Evolutionary conservation across 2,888 invertebrate genomes (phyloP).

Genomic region (Acleris holmiana): DNA sequence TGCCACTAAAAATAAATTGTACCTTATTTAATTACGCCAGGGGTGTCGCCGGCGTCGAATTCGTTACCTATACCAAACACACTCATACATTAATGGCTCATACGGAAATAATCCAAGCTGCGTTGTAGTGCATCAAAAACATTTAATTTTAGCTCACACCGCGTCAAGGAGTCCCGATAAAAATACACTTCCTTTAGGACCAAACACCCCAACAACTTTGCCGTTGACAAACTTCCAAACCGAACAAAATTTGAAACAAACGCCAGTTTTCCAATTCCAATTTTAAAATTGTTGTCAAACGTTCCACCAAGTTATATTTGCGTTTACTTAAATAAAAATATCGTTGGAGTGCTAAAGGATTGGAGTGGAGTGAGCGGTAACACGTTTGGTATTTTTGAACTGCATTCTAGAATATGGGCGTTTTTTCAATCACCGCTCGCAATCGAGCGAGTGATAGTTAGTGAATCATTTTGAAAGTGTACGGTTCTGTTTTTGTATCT

Average conservation of each 20-base stretch:
- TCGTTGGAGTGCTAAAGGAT: slow-evolving; percentile 4
- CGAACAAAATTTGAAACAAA: slow-evolving; percentile 13
- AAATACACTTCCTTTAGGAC: slow-evolving; percentile 64
- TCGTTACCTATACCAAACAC: slow-evolving; percentile 23
- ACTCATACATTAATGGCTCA: slow-evolving; percentile 42
- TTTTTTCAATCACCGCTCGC: slow-evolving; percentile 36
- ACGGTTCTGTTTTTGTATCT: slow-evolving; percentile 32
- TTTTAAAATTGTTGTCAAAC: slow-evolving; percentile 24
- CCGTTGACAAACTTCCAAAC: slow-evolving; percentile 22
- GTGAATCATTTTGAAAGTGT: slow-evolving; percentile 36
- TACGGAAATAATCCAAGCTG: slow-evolving; percentile 41
- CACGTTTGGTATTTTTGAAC: slow-evolving; percentile 17
- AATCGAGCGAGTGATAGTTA: slow-evolving; percentile 35
- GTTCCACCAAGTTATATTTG: slow-evolving; percentile 28
- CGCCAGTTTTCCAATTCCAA: slow-evolving; percentile 4
- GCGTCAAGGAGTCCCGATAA: slow-evolving; percentile 60
- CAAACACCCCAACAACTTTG: slow-evolving; percentile 36
- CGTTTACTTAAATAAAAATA: slow-evolving; percentile 7
- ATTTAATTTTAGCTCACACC: slow-evolving; percentile 71
- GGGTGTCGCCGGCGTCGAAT: too few species aligned
- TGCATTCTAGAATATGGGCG: slow-evolving; percentile 36
- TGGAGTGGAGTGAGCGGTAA: slow-evolving; percentile 16
- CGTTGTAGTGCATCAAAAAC: slow-evolving; percentile 70
- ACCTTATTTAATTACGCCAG: too few species aligned
- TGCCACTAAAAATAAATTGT: too few species aligned